Base-by-base conservation (phyloP, 1,140 invertebrate genomes). In the Drosophila equinoxialis region DNA sequence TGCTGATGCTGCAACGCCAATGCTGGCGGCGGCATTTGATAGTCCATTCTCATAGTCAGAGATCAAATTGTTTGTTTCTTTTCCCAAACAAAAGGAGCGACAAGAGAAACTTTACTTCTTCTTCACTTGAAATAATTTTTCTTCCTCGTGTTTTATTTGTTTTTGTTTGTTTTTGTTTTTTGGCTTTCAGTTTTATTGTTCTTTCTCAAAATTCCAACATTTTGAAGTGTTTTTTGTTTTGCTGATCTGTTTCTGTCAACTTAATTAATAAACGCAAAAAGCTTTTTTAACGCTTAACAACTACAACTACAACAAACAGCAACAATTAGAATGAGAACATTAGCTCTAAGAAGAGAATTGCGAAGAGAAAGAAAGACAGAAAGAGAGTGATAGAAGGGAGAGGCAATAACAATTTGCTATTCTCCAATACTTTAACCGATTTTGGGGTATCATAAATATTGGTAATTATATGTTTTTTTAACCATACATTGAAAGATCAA, bases 11-110 rank as follows among this genome's bases (percentile, higher is more conserved):
- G 82, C 65, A 92, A 71, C 39, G 91, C 82, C 91, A 87, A 61
- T 74, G 79, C 69, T 82, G 92, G 93, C 85, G 90, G 83, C 45
- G 92, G 93, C 85, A 93, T 91, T 91, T 93, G 92, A 87, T 93
- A 93, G 86, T 93, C 93, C 93, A 93, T 93, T 84, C 89, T 92
- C 82, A 90, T 91, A 71, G 70, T 51, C 80, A 68, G 76, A 79
- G 83, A 65, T 77, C 77, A 71, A 41, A 39, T 10, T 6, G 35
- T 37, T 41, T 58, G 42, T 10, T 6, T 5, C 10, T 41, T 61
- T 51, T 48, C 6, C 45, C 17, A 51, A 51, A 23, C 4, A 10
- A 2, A 20, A 23, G 45, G 14, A 14, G 7, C 30, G 30, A 30
- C 30, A 13, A 20, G 6, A 48, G 7, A 20, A 23, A 1, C 13